These are phyloP conservation scores for Dryobates pubescens DNA, from an alignment of 2,797 vertebrate genomes.

Conservation along the genomic window DNA sequence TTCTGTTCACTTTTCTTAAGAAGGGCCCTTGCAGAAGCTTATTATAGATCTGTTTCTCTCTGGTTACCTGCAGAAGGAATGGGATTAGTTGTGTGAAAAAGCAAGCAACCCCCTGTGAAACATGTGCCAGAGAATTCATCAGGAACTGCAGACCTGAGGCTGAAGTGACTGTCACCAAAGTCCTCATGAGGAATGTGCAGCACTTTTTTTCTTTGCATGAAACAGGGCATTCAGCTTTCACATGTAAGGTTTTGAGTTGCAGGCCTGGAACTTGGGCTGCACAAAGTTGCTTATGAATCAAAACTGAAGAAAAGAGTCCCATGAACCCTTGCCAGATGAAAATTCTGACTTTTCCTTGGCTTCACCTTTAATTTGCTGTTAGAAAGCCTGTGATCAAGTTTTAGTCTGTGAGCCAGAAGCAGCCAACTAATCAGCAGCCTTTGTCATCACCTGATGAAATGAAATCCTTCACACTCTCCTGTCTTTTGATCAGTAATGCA, in stretches of 20 bases:
- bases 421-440: conserved; percentile 43
- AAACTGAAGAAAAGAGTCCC: neutral
- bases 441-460: conserved; percentile 38
- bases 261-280: neutral
- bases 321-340: neutral
- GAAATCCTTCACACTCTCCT: conserved; percentile 43
- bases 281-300: neutral
- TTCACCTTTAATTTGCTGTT: conserved; percentile 48
- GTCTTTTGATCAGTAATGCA: conserved; percentile 36
- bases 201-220: neutral
- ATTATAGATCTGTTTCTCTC: neutral
- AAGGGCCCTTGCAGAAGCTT: neutral
- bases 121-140: neutral
- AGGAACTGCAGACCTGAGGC: neutral
- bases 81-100: neutral
- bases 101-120: neutral
- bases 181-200: neutral
- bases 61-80: neutral
- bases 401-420: conserved; percentile 31
- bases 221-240: neutral
- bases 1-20: neutral
- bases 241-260: neutral
- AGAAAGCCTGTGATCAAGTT: conserved; percentile 50
- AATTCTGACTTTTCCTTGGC: conserved; percentile 38
- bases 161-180: neutral